Percentiles rank a stretch among this genome's conserved stretches.
Conservation (phyloP, 2,113 vertebrate species). For the Sciurus niger region DNA sequence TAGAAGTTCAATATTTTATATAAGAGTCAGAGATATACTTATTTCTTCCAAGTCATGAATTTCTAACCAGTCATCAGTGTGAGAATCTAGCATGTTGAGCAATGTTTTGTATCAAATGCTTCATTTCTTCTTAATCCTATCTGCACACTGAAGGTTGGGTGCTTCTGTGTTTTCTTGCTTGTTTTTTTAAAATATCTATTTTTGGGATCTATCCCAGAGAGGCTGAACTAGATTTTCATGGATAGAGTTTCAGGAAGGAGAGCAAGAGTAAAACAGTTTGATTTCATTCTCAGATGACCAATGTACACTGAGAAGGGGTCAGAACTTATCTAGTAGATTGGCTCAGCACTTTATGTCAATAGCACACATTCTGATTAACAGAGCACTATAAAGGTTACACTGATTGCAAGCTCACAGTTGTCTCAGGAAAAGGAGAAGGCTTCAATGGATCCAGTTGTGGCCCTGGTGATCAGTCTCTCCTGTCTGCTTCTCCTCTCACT, state of each 20-base stretch:
- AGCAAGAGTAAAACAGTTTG: no score
- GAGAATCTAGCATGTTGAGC: background rate
- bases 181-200: no score
- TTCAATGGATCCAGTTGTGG: background rate
- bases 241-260: no score
- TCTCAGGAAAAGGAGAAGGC: background rate
- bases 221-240: no score
- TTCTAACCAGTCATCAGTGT: background rate
- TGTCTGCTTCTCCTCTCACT: slow-evolving; percentile 36
- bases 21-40: no score
- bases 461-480: background rate
- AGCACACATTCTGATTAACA: background rate
- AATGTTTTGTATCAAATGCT: background rate
- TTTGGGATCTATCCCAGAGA: no score
- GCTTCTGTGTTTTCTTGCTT: no score
- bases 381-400: background rate
- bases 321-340: no score
- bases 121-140: background rate
- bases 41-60: no score
- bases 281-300: no score
- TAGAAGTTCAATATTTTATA: no score
- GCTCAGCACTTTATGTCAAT: background rate
- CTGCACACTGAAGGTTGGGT: background rate
- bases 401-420: background rate
- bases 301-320: no score